Evolutionary conservation across 2,113 vertebrate species (phyloP).

Genomic region (Serilophus lunatus): DNA sequence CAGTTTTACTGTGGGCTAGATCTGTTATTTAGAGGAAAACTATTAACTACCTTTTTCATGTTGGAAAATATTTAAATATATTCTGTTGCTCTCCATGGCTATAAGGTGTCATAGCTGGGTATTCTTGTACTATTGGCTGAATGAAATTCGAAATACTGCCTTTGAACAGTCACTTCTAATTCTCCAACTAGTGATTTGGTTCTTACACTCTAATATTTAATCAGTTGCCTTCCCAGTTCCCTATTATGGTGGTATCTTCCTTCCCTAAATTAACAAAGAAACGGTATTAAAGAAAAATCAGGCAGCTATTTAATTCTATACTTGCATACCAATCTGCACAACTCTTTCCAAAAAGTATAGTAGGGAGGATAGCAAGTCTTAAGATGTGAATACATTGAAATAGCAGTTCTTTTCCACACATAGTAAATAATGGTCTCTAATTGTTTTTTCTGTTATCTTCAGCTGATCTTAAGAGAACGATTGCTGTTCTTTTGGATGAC

Average conservation of each 20-base stretch:
- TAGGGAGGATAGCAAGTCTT: not conserved
- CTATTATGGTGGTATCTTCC: not conserved
- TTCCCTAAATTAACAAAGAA: not conserved
- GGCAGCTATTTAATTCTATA: not conserved
- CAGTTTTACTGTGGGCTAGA: not conserved
- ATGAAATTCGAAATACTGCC: not conserved
- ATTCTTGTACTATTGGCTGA: not conserved
- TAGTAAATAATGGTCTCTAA: not conserved
- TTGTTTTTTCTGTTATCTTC: constrained; percentile 4
- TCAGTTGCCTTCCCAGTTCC: not conserved
- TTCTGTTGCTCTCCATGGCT: not conserved
- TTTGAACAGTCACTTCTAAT: not conserved
- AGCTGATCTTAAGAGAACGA: constrained; percentile 97
- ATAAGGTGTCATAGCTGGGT: not conserved
- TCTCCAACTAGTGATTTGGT: not conserved
- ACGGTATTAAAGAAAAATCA: not conserved
- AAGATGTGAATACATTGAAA: not conserved
- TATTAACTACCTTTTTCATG: not conserved
- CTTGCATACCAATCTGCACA: not conserved
- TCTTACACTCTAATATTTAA: not conserved
- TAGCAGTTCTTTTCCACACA: not conserved
- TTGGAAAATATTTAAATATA: not conserved
- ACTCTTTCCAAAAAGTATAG: not conserved
- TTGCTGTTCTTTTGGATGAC: constrained; percentile 94
- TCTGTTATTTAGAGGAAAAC: not conserved